Conservation (phyloP, 2,888 invertebrate genomes). For the Salpingus planirostris region DNA sequence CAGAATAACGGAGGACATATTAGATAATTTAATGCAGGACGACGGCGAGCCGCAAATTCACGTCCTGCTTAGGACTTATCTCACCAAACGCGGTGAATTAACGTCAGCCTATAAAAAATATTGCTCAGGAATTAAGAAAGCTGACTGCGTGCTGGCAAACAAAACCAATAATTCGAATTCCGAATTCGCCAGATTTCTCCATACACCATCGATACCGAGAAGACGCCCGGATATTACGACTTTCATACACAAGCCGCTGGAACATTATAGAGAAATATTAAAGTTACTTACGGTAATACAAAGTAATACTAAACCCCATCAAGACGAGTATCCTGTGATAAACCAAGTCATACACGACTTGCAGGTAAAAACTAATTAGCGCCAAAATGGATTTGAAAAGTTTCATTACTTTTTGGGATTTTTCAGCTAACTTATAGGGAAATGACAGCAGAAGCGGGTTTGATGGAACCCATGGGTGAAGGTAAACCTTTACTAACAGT, state of each 20-base stretch:
- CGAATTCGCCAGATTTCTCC: slow-evolving; percentile 71
- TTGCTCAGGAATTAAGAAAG: slow-evolving; percentile 74
- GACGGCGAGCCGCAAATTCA: slow-evolving; percentile 65
- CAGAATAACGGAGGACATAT: slow-evolving; percentile 70
- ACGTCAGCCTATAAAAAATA: slow-evolving; percentile 73
- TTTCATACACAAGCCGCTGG: slow-evolving; percentile 74
- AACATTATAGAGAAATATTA: slow-evolving; percentile 63
- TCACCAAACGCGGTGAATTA: slow-evolving; percentile 63
- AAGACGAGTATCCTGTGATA: slow-evolving; percentile 44
- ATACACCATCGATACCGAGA: slow-evolving; percentile 71
- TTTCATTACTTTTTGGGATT: no score
- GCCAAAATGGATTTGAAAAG: no score
- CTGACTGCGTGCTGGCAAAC: slow-evolving; percentile 75
- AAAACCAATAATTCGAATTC: slow-evolving; percentile 66
- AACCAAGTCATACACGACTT: slow-evolving; percentile 43
- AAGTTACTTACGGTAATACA: slow-evolving; percentile 50
- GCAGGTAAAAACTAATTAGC: slow-evolving; percentile 38
- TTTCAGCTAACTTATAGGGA: slow-evolving; percentile 63
- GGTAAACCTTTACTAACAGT: slow-evolving; percentile 73
- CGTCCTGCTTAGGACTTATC: slow-evolving; percentile 60
- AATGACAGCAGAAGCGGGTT: slow-evolving; percentile 72
- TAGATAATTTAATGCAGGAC: slow-evolving; percentile 64
- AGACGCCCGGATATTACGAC: slow-evolving; percentile 77
- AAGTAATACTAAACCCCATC: slow-evolving; percentile 41
- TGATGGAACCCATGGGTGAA: slow-evolving; percentile 80